A percentile compares a stretch with the other conserved stretches of the same genome.
These are phyloP conservation scores for Cryptocephalus primarius DNA, from an alignment of 2,888 invertebrate genomes.

Conservation along the genomic window DNA sequence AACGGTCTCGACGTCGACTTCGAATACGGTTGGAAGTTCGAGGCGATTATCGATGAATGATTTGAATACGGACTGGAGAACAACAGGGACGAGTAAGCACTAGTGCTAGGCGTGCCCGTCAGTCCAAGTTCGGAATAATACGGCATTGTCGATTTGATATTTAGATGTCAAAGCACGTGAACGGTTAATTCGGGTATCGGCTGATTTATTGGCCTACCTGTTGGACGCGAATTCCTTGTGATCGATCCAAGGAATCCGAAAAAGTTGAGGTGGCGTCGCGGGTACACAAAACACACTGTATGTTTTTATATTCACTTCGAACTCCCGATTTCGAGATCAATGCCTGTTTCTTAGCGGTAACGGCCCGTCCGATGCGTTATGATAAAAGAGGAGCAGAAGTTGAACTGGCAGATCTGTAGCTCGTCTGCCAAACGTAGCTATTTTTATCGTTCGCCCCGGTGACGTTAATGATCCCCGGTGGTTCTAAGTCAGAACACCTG, in stretches of 20 bases:
- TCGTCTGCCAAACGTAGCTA: conserved; percentile 13
- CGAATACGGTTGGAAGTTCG: conserved; percentile 24
- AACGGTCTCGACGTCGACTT: conserved; percentile 26
- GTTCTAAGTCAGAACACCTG: background rate
- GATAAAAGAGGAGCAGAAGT: background rate
- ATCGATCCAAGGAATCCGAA: background rate
- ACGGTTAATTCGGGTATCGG: background rate
- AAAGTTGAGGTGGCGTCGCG: too few relatives aligned
- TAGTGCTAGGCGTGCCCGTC: conserved; percentile 48
- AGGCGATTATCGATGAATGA: conserved; percentile 33
- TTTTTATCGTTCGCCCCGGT: conserved; percentile 14
- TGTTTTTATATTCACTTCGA: too few relatives aligned
- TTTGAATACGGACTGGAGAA: conserved; percentile 45
- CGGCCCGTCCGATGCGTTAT: background rate
- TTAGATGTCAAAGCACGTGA: conserved; percentile 4
- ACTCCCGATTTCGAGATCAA: too few relatives aligned
- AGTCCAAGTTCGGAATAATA: conserved; percentile 48
- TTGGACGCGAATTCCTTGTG: background rate
- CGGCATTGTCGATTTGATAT: conserved; percentile 42
- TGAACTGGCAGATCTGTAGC: background rate
- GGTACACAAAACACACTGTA: too few relatives aligned
- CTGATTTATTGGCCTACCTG: background rate
- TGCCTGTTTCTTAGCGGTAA: too few relatives aligned
- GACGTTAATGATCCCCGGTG: conserved; percentile 3
- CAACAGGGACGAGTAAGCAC: conserved; percentile 42